phyloP scores from a whole-genome alignment of 2,113 vertebrate genomes.

The Cryptotis parvus region DNA sequence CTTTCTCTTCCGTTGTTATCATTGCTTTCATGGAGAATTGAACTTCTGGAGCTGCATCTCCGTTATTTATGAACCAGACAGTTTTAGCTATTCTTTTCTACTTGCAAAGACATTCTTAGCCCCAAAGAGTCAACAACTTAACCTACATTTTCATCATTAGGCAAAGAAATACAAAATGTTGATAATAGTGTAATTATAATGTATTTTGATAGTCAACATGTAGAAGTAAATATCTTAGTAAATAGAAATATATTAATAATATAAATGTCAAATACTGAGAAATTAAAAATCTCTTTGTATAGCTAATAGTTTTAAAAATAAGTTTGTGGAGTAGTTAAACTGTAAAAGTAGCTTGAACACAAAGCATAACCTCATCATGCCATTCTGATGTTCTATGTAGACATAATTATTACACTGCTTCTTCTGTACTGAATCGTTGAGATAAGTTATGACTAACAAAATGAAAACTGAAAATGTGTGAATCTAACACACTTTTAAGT shows the following conservation, averaged over 20 bases:
- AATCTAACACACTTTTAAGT: background rate
- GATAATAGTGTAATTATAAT: background rate
- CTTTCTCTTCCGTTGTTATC: background rate
- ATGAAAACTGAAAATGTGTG: background rate
- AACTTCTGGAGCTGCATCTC: background rate
- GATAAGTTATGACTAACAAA: background rate
- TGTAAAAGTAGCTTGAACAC: background rate
- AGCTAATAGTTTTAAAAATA: background rate
- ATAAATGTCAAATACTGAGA: background rate
- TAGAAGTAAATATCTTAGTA: background rate
- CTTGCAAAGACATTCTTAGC: background rate
- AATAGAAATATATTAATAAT: conserved; percentile 16
- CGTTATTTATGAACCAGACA: background rate
- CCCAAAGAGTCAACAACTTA: background rate
- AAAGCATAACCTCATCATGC: background rate
- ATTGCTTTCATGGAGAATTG: background rate
- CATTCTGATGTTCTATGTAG: background rate
- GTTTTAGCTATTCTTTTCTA: background rate
- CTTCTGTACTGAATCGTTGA: background rate
- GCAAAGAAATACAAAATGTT: background rate
- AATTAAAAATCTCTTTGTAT: background rate
- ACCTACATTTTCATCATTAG: background rate
- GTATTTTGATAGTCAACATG: background rate
- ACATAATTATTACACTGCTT: background rate
- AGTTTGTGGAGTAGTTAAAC: background rate